Evolutionary conservation across 2,888 invertebrate genomes (phyloP).

Genomic region (Drepana falcataria): DNA sequence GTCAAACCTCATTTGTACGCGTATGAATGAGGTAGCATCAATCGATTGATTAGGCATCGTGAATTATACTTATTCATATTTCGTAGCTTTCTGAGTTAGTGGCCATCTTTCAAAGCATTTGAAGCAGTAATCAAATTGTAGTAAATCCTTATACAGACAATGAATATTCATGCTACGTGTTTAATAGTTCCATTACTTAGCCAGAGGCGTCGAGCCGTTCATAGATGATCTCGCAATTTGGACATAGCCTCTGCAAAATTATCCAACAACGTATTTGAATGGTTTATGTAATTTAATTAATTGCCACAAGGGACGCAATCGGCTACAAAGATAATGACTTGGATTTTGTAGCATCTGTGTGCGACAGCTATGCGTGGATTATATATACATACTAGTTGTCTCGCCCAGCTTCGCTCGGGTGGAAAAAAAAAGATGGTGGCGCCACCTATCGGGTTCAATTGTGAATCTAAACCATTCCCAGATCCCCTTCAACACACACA

Average conservation of each 20-base stretch:
- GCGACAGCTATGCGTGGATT: neutral
- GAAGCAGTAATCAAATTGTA: conserved; percentile 23
- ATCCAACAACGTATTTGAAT: conserved; percentile 9
- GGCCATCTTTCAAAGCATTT: conserved; percentile 19
- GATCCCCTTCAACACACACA: too few relatives aligned
- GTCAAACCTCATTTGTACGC: too few relatives aligned
- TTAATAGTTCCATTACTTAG: conserved; percentile 25
- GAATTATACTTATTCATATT: neutral
- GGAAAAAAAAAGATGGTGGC: too few relatives aligned
- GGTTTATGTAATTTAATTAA: conserved; percentile 16
- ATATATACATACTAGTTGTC: neutral
- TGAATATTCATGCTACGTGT: conserved; percentile 28
- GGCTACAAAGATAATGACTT: neutral
- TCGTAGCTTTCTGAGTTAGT: conserved; percentile 1
- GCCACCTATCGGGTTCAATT: too few relatives aligned
- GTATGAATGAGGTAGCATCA: too few relatives aligned
- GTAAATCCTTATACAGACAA: conserved; percentile 26
- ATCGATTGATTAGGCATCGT: too few relatives aligned
- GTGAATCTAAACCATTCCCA: too few relatives aligned
- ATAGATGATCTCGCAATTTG: conserved; percentile 25
- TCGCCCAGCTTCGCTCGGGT: neutral
- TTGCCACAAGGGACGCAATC: conserved; percentile 8
- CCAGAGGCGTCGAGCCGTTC: conserved; percentile 19
- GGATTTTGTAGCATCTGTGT: neutral
- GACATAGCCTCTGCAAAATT: conserved; percentile 10